These are phyloP conservation scores for Isotomurus palustris DNA, from an alignment of 2,888 invertebrate species.

Conservation along the genomic window DNA sequence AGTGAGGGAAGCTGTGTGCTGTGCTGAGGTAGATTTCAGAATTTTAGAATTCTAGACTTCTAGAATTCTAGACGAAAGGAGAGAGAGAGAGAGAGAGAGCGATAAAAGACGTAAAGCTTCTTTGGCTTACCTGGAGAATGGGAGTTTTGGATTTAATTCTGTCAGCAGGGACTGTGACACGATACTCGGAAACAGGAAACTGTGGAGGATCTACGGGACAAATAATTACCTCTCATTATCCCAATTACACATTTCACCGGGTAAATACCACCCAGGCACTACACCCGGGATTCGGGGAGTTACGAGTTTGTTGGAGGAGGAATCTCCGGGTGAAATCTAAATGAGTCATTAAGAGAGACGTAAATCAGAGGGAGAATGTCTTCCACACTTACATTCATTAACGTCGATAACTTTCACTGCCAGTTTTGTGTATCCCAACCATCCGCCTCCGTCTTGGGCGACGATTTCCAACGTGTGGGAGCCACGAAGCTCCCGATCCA, in stretches of 20 bases:
- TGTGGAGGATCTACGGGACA: constrained; percentile 25
- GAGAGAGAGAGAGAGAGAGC: too few relatives aligned
- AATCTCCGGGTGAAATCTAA: too few relatives aligned
- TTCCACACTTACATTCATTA: constrained; percentile 59
- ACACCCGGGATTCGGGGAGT: not conserved
- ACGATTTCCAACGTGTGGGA: constrained; percentile 53
- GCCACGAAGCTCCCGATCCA: constrained; percentile 43
- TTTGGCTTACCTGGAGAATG: constrained; percentile 44
- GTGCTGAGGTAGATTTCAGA: too few relatives aligned
- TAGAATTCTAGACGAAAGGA: too few relatives aligned
- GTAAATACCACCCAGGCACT: not conserved
- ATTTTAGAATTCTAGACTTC: too few relatives aligned
- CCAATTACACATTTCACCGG: not conserved
- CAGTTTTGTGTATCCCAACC: constrained; percentile 68
- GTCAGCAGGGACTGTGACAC: constrained; percentile 50
- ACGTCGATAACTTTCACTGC: constrained; percentile 75
- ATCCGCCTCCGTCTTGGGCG: constrained; percentile 77
- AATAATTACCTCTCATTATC: not conserved
- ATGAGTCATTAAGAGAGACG: not conserved
- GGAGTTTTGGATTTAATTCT: constrained; percentile 42
- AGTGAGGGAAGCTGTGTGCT: too few relatives aligned
- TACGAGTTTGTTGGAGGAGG: too few relatives aligned
- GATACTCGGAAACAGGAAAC: constrained; percentile 51
- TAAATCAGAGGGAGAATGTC: constrained; percentile 3
- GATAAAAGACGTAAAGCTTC: too few relatives aligned